Evolutionary conservation across 2,113 vertebrate species (phyloP), one percentile per base, ranked within the genome.

Genomic region (Natator depressus): DNA sequence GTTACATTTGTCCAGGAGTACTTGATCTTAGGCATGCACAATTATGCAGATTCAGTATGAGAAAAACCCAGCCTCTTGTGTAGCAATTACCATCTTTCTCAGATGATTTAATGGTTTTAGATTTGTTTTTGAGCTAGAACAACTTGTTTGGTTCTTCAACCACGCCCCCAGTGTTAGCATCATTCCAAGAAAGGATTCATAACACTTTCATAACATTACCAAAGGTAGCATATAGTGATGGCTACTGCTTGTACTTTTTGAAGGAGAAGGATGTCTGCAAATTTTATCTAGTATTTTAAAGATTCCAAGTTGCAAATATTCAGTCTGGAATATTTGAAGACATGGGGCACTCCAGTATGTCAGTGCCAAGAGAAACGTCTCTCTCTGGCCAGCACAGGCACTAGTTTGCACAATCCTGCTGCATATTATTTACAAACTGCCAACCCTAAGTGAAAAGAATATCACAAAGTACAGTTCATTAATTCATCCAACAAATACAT

Each of bases 111-210:
- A 51, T 11, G 42, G 42, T 85, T 91, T 5, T 80, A 90, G 29
- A 72, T 85, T 86, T 84, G 80, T 51, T 35, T 54, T 69, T 38
- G 24, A 84, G 20, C 51, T 80, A 82, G 38, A 87, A 29, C n/a
- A 84, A 27, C 55, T 55, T 84, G 78, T 25, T 2, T 0, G 65
- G 90, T 90, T 90, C 38, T 83, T 89, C 46, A 16, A 29, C 72
- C 8, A 38, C 2, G 1, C 17, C 62, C 14, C 8, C 62, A n/a
- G 16, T 47, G 4, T 82, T 88, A 80, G 54, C 20, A 22, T 87
- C 11, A 51, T 80, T 95, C 38, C 17, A 83, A 82, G 89, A 84
- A 86, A 90, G 16, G 87, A 72, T 38, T 94, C 11, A 8, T 91
- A 85, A 80, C 54, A 55, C 13, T 85, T 80, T 50, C 69, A 25